Percentiles rank a stretch among this genome's conserved stretches.
Evolutionary conservation across 2,888 invertebrate genomes (phyloP).

Genomic region (Ormyrus nitidulus): DNA sequence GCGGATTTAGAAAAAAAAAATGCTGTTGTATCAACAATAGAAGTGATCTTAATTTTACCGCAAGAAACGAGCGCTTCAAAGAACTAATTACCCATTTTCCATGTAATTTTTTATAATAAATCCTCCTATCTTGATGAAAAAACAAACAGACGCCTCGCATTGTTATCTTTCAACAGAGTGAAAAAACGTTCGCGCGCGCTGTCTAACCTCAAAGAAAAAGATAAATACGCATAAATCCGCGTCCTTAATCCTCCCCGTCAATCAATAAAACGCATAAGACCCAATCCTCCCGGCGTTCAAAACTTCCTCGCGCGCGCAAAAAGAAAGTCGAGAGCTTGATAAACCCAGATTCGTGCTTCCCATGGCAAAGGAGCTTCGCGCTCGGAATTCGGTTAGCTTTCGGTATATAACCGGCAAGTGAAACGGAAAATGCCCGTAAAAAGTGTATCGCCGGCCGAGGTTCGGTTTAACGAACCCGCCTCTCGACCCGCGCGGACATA

Average conservation of each 20-base stretch:
- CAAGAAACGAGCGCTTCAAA: too few relatives aligned
- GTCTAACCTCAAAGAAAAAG: too few relatives aligned
- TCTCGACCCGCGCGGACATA: neutral
- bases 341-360: neutral
- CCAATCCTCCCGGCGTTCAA: neutral
- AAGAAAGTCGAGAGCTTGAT: too few relatives aligned
- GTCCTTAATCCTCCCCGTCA: neutral
- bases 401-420: conserved; percentile 19
- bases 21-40: too few relatives aligned
- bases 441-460: conserved; percentile 28
- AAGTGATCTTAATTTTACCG: too few relatives aligned
- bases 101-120: too few relatives aligned
- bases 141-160: too few relatives aligned
- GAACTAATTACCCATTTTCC: too few relatives aligned
- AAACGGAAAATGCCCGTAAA: conserved; percentile 41
- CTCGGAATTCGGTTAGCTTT: conserved; percentile 30
- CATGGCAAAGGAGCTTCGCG: conserved; percentile 8
- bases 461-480: conserved; percentile 6
- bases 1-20: too few relatives aligned
- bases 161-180: too few relatives aligned
- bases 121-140: too few relatives aligned
- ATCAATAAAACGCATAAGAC: neutral
- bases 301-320: conserved; percentile 12
- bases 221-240: neutral
- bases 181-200: too few relatives aligned